Percentiles rank a stretch among this genome's conserved stretches.
phyloP scores from a whole-genome alignment of 2,797 vertebrate species.

The Spatula versicolor region DNA sequence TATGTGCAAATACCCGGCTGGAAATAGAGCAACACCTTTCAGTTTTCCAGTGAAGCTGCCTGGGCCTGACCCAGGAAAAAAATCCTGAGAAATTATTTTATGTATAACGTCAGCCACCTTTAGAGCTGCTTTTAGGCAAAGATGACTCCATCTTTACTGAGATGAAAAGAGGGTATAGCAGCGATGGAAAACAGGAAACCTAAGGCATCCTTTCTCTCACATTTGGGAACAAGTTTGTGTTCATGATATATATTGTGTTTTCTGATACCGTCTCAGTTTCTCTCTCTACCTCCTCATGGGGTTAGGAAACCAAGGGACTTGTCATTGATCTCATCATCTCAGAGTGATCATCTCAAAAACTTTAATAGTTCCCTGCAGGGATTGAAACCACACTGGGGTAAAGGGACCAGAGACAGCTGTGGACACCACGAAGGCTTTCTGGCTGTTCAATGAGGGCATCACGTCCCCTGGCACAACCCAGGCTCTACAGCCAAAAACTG shows the following conservation, averaged over 20 bases:
- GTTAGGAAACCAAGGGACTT: not conserved
- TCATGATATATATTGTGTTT: not conserved
- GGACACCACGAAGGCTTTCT: rapidly evolving
- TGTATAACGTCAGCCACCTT: not conserved
- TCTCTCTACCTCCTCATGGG: not conserved
- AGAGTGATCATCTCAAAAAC: not conserved
- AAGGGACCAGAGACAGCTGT: not conserved
- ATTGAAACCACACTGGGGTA: not conserved
- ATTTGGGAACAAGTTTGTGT: not conserved
- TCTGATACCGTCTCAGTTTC: not conserved
- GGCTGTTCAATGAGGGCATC: not conserved
- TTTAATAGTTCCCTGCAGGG: not conserved
- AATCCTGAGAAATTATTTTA: not conserved
- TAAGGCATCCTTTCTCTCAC: not conserved
- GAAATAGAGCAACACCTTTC: not conserved
- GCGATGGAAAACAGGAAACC: not conserved
- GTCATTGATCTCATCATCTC: not conserved
- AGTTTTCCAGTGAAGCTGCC: not conserved
- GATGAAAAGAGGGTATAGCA: not conserved
- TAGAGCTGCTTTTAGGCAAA: not conserved
- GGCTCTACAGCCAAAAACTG: not conserved
- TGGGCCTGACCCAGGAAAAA: not conserved
- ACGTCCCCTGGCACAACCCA: rapidly evolving
- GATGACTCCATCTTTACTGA: not conserved
- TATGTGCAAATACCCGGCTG: not conserved